Evolutionary conservation across 2,113 vertebrate species (phyloP).

Genomic region (Mixornis gularis): DNA sequence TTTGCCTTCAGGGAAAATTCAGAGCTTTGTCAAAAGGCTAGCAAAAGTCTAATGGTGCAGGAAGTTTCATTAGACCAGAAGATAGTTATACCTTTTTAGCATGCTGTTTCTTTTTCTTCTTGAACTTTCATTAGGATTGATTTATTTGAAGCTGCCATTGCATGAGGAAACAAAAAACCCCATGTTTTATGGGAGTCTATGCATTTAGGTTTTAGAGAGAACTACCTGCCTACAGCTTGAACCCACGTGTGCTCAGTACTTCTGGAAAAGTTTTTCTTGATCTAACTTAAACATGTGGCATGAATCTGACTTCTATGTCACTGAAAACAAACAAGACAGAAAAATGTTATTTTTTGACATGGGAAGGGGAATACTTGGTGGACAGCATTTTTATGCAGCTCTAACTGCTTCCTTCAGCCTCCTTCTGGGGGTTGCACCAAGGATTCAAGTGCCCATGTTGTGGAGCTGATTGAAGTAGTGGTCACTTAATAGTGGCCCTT

Average conservation of each 20-base stretch:
- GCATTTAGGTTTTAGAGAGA: background rate
- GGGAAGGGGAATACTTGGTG: background rate
- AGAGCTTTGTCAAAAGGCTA: background rate
- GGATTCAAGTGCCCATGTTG: fast-evolving
- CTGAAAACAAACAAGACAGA: background rate
- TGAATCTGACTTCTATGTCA: background rate
- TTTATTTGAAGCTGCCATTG: background rate
- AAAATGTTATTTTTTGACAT: background rate
- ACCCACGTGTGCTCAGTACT: background rate
- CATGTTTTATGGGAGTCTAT: background rate
- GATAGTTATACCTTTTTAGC: background rate
- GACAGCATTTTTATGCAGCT: background rate
- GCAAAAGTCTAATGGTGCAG: background rate
- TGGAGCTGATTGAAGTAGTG: background rate
- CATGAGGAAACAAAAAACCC: background rate
- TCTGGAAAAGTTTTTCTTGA: background rate
- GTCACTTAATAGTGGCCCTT: background rate
- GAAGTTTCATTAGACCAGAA: background rate
- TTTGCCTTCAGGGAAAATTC: background rate
- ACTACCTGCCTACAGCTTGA: background rate
- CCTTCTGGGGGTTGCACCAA: background rate
- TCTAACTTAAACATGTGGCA: background rate
- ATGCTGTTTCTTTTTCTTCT: background rate
- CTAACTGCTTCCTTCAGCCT: background rate
- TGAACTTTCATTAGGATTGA: background rate